Evolutionary conservation across 1,140 invertebrate genomes (phyloP).

Genomic region (Diuraphis noxia): DNA sequence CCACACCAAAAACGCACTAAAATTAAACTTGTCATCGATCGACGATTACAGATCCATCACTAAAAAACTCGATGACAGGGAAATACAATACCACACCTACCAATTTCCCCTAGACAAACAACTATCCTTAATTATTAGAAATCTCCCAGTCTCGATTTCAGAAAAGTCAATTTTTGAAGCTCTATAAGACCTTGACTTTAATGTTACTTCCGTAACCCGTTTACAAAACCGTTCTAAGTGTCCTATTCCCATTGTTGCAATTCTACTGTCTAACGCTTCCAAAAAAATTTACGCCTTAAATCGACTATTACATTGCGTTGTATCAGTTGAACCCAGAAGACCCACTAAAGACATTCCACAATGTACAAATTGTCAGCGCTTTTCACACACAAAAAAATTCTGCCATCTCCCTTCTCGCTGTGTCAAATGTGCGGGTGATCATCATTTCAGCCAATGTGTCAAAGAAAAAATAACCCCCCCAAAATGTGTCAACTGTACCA

Average conservation of each 20-base stretch:
- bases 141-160: not conserved
- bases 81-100: constrained; percentile 2
- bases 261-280: not conserved
- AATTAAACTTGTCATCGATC: not conserved
- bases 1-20: not conserved
- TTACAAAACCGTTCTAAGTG: not conserved
- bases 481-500: too few relatives aligned
- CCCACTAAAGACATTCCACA: not conserved
- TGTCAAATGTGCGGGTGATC: not conserved
- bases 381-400: constrained; percentile 6
- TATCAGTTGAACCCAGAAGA: not conserved
- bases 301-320: not conserved
- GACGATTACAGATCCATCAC: not conserved
- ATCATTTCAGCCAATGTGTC: too few relatives aligned
- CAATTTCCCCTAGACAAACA: not conserved
- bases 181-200: not conserved
- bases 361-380: not conserved
- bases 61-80: not conserved
- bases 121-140: constrained; percentile 15
- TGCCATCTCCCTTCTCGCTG: not conserved
- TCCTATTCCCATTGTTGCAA: not conserved
- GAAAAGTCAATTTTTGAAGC: too few relatives aligned
- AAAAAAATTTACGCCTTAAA: not conserved
- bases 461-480: too few relatives aligned
- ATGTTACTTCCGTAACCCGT: not conserved